Percentiles rank a stretch among this genome's conserved stretches.
These are phyloP conservation scores for Synaphobranchus kaupii DNA, from an alignment of 2,797 vertebrate species.

Conservation along the genomic window DNA sequence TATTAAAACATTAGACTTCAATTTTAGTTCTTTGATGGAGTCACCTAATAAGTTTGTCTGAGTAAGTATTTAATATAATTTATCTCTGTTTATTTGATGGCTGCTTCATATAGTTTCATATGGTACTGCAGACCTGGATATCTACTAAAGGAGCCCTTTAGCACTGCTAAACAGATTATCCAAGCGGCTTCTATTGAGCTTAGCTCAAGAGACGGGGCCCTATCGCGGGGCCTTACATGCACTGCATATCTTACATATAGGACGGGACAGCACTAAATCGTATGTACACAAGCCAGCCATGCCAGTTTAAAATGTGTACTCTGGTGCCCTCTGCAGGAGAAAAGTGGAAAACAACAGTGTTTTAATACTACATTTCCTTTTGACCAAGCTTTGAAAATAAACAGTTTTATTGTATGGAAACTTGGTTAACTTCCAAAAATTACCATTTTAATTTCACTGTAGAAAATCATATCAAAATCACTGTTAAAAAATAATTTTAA, in stretches of 20 bases:
- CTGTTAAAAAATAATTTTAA: neutral
- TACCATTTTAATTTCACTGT: slow-evolving; percentile 4
- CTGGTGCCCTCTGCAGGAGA: slow-evolving; percentile 45
- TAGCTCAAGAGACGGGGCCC: too few species aligned
- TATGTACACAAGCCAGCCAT: neutral
- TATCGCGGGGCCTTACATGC: too few species aligned
- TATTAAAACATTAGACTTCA: neutral
- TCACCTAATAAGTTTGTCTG: neutral
- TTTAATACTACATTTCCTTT: neutral
- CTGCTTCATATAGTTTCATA: neutral
- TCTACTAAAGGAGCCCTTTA: neutral
- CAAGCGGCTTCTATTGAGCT: neutral
- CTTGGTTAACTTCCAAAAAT: too few species aligned
- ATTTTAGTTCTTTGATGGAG: neutral
- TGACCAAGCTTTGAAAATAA: neutral
- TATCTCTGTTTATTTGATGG: neutral
- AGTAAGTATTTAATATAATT: neutral
- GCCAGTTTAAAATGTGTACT: slow-evolving; percentile 14
- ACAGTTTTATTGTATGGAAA: neutral
- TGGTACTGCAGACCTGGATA: neutral
- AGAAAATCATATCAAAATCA: slow-evolving; percentile 7
- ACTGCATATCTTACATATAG: too few species aligned
- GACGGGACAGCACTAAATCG: too few species aligned
- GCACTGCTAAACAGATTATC: neutral
- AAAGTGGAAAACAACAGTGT: neutral